Percentiles rank a stretch among this genome's conserved stretches.
Evolutionary conservation across 2,797 vertebrate genomes (phyloP).

Genomic region (Gila robusta): DNA sequence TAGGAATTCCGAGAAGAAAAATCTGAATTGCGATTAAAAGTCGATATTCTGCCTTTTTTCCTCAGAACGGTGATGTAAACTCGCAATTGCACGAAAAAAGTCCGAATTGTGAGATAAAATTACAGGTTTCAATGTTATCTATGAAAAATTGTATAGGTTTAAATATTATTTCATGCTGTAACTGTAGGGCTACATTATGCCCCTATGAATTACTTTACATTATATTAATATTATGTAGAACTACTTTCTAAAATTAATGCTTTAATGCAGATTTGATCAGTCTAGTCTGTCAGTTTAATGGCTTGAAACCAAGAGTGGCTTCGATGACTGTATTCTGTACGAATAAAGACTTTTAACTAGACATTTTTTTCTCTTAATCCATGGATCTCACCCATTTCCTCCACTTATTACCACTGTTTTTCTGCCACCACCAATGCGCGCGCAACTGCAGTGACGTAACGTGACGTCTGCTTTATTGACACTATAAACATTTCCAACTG

Average conservation of each 20-base stretch:
- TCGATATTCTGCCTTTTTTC: too few relatives aligned
- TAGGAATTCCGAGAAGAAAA: too few relatives aligned
- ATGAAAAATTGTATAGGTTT: not conserved
- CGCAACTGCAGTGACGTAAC: not conserved
- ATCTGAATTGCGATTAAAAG: too few relatives aligned
- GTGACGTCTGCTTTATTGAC: not conserved
- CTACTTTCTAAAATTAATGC: not conserved
- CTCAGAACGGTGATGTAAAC: too few relatives aligned
- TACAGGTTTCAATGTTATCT: too few relatives aligned
- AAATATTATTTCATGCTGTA: not conserved
- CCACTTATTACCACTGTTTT: not conserved
- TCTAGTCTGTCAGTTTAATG: not conserved
- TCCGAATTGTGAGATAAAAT: too few relatives aligned
- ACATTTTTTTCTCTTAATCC: too few relatives aligned
- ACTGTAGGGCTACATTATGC: not conserved
- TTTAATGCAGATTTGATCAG: not conserved
- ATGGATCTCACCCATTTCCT: not conserved
- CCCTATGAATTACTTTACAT: not conserved
- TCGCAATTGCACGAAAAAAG: too few relatives aligned
- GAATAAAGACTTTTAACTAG: too few relatives aligned
- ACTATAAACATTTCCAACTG: not conserved
- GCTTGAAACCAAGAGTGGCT: not conserved
- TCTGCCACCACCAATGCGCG: not conserved
- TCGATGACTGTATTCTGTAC: too few relatives aligned
- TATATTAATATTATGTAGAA: not conserved